phyloP scores from a whole-genome alignment of 2,888 invertebrate genomes.

The Dioctria rufipes region DNA sequence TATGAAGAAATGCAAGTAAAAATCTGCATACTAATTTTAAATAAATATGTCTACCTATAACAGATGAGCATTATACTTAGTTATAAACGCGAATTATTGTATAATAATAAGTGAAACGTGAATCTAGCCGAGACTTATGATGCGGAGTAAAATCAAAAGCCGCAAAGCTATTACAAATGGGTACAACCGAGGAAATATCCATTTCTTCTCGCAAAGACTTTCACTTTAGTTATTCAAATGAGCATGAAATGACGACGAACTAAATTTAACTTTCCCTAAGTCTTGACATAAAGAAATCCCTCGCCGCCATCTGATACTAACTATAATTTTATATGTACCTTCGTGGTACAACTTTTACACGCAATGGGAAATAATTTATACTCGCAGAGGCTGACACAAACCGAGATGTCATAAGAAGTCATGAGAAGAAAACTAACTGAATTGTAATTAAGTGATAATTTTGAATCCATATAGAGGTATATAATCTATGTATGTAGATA shows the following conservation, averaged over 20 bases:
- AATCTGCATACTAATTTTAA: no score
- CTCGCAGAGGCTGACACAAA: constrained; percentile 33
- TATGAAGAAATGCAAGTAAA: no score
- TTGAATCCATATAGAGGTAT: neutral
- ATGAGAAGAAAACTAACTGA: constrained; percentile 13
- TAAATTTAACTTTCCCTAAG: constrained; percentile 23
- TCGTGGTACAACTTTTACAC: neutral
- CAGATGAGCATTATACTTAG: neutral
- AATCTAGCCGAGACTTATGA: neutral
- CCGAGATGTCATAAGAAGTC: neutral
- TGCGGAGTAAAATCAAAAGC: neutral
- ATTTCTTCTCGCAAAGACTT: constrained; percentile 32
- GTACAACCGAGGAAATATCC: constrained; percentile 20
- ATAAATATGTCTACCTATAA: neutral
- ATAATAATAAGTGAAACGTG: constrained; percentile 31
- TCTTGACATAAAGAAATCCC: constrained; percentile 34
- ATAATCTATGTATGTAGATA: neutral
- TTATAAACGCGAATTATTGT: neutral
- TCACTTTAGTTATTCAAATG: constrained; percentile 46
- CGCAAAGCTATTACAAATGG: constrained; percentile 18
- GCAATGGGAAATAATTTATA: constrained; percentile 26
- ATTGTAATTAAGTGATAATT: constrained; percentile 5
- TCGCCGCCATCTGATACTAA: constrained; percentile 13
- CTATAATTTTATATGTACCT: no score
- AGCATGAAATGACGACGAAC: constrained; percentile 9